Conservation (phyloP, 1,140 invertebrate genomes). For the Drosophila orena region DNA sequence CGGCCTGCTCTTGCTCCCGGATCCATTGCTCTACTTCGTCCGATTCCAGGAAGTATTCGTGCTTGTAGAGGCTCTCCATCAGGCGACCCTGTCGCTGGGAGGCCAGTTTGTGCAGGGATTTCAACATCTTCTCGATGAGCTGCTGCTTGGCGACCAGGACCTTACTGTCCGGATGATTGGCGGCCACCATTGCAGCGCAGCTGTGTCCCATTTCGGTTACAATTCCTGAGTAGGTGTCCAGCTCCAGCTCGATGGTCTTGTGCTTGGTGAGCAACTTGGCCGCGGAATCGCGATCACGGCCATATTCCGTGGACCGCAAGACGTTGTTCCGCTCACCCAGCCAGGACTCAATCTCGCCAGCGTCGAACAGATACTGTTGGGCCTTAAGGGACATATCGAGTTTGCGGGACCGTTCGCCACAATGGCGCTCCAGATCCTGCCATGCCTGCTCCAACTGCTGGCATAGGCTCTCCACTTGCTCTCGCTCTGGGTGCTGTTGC, state of each 20-base stretch:
- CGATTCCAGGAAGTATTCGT: slow-evolving; percentile 96
- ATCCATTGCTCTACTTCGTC: slow-evolving; percentile 98
- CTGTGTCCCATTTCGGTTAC: slow-evolving; percentile 96
- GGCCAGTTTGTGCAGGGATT: slow-evolving; percentile 92
- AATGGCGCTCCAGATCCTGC: slow-evolving; percentile 89
- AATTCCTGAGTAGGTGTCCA: slow-evolving; percentile 97
- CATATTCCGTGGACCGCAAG: slow-evolving; percentile 92
- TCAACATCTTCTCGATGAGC: slow-evolving; percentile 91
- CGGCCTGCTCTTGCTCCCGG: slow-evolving; percentile 95
- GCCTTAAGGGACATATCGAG: slow-evolving; percentile 94
- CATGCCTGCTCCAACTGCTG: slow-evolving; percentile 88
- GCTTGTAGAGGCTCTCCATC: slow-evolving; percentile 95
- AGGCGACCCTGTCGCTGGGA: slow-evolving; percentile 92
- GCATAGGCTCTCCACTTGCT: slow-evolving; percentile 90
- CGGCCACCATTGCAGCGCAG: slow-evolving; percentile 91
- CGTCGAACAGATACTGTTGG: slow-evolving; percentile 96
- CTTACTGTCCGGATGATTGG: slow-evolving; percentile 92
- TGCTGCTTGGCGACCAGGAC: slow-evolving; percentile 92
- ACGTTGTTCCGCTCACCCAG: slow-evolving; percentile 94
- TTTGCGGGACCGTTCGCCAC: slow-evolving; percentile 90
- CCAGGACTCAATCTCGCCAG: slow-evolving; percentile 97
- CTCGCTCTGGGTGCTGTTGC: slow-evolving; percentile 90
- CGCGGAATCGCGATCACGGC: slow-evolving; percentile 94
- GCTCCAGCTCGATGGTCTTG: slow-evolving; percentile 95
- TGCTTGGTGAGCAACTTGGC: slow-evolving; percentile 96